These are phyloP conservation scores for Poicephalus gulielmi DNA, from an alignment of 2,113 vertebrate genomes.

Conservation along the genomic window DNA sequence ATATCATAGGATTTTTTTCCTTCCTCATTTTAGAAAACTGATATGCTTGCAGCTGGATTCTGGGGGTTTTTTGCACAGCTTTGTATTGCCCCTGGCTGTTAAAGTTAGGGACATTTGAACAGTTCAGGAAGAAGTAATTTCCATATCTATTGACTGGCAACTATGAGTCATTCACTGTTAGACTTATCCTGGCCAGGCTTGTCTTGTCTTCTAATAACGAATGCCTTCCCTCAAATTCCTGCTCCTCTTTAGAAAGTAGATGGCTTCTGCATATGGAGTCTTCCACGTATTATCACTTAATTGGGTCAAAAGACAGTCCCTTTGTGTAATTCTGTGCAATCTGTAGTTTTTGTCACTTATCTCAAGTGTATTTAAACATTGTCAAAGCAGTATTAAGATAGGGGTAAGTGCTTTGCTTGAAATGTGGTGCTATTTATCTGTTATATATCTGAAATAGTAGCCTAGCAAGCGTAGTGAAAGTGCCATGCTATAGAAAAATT, in stretches of 20 bases:
- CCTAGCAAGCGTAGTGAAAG: not conserved
- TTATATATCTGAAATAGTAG: slow-evolving; percentile 12
- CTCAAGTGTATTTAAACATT: slow-evolving; percentile 26
- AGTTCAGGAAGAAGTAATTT: slow-evolving; percentile 8
- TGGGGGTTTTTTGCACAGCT: not conserved
- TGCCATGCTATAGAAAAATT: not conserved
- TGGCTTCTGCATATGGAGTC: not conserved
- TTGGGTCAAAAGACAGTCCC: not conserved
- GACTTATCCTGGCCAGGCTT: not conserved
- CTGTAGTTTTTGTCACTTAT: slow-evolving; percentile 2
- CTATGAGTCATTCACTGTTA: not conserved
- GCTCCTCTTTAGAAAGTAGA: not conserved
- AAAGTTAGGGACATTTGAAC: not conserved
- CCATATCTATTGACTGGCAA: not conserved
- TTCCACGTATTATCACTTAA: not conserved
- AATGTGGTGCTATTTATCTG: slow-evolving; percentile 7
- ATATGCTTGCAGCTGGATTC: not conserved
- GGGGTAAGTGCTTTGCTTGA: slow-evolving; percentile 4
- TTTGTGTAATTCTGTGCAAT: not conserved
- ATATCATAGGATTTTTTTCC: not conserved
- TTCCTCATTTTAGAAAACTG: not conserved
- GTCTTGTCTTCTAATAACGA: not conserved
- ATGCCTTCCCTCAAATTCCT: not conserved
- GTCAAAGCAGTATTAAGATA: slow-evolving; percentile 31
- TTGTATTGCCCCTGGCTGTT: not conserved